Percentiles rank a stretch among this genome's conserved stretches.
These are phyloP conservation scores for Falco rusticolus DNA, from an alignment of 2,797 vertebrate species.

Conservation along the genomic window DNA sequence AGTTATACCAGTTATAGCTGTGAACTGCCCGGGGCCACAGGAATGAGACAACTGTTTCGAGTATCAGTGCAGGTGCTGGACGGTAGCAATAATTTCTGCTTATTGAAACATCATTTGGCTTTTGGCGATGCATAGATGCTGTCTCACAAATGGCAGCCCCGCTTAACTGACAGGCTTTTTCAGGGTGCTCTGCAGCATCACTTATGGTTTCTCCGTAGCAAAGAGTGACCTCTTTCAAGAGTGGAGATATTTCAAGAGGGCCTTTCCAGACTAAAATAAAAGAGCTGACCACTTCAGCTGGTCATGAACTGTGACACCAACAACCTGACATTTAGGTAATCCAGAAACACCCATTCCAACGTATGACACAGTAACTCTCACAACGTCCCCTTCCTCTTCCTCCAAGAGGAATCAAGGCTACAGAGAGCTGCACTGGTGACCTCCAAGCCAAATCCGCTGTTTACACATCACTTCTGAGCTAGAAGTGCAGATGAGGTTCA, in stretches of 20 bases:
- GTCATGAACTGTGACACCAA: not conserved
- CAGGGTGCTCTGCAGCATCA: not conserved
- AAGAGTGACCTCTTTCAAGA: not conserved
- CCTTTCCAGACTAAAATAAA: not conserved
- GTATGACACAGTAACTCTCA: not conserved
- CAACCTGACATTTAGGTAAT: not conserved
- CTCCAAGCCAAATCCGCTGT: not conserved
- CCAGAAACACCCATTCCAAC: not conserved
- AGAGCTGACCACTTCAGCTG: not conserved
- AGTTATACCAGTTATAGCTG: not conserved
- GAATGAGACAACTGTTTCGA: not conserved
- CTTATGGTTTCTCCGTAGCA: not conserved
- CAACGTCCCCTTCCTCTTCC: not conserved
- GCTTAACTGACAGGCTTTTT: conserved; percentile 9
- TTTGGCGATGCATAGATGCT: not conserved
- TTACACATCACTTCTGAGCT: not conserved
- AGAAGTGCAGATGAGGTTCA: not conserved
- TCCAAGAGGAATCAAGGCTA: not conserved
- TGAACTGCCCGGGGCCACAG: not conserved
- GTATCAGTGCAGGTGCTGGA: not conserved
- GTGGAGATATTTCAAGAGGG: not conserved
- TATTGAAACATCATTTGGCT: conserved; percentile 15
- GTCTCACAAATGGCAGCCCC: not conserved
- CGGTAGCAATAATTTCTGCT: conserved; percentile 2
- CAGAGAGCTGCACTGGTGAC: not conserved